Evolutionary conservation across 2,113 vertebrate genomes (phyloP).

Genomic region (Callaeas wilsoni): DNA sequence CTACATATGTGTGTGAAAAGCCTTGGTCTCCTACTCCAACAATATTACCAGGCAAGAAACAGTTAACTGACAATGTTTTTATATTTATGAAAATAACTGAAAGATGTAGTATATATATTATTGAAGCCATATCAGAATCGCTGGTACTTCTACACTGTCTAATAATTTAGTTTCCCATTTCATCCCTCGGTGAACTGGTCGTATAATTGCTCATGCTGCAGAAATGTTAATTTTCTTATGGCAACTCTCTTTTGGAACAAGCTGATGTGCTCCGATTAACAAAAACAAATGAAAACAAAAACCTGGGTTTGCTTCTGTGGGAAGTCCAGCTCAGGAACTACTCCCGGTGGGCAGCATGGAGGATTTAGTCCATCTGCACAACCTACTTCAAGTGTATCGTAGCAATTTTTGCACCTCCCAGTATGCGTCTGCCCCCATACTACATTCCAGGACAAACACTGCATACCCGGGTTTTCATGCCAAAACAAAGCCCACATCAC

Average conservation of each 20-base stretch:
- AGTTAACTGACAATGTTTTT: neutral
- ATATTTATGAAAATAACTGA: neutral
- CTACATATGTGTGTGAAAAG: neutral
- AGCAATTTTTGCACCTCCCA: neutral
- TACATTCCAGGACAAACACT: neutral
- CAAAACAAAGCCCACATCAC: neutral
- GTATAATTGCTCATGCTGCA: neutral
- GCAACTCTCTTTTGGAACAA: neutral
- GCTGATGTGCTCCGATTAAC: neutral
- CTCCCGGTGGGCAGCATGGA: neutral
- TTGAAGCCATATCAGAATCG: neutral
- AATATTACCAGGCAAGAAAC: neutral
- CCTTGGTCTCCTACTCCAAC: neutral
- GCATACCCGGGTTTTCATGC: neutral
- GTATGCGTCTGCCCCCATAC: neutral
- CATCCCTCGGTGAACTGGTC: neutral
- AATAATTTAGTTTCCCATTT: neutral
- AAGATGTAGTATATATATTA: neutral
- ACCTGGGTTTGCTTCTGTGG: neutral
- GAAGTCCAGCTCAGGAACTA: neutral
- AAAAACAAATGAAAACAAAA: neutral
- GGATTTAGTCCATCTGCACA: neutral
- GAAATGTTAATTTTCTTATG: neutral
- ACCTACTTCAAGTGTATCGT: accelerated
- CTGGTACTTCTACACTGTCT: neutral